Evolutionary conservation across 2,888 invertebrate genomes (phyloP).

Genomic region (Yponomeuta plumbellus): DNA sequence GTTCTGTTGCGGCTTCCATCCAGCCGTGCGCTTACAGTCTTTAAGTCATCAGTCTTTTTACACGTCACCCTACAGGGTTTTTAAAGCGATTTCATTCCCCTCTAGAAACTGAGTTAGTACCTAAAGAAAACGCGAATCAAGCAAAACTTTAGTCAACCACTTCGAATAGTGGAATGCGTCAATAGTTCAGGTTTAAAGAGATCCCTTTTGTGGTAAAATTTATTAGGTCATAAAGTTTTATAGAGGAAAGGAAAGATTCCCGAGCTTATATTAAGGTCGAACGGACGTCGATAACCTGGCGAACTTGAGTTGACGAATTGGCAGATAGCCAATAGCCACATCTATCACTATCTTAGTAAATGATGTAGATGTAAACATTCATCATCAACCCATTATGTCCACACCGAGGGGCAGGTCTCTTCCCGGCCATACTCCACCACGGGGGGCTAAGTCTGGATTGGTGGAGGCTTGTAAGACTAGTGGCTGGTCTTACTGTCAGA

Average conservation of each 20-base stretch:
- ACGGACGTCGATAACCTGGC: constrained; percentile 62
- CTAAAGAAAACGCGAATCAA: background rate
- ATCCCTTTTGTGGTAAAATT: constrained; percentile 49
- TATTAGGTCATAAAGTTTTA: constrained; percentile 32
- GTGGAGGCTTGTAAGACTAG: no score
- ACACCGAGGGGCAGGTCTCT: no score
- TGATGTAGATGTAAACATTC: constrained; percentile 5
- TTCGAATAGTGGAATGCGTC: constrained; percentile 35
- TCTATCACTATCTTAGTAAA: background rate
- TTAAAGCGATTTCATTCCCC: background rate
- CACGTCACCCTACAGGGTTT: background rate
- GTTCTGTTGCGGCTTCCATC: background rate
- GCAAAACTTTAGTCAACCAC: constrained; percentile 9
- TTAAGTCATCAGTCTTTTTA: background rate
- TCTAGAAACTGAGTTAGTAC: background rate
- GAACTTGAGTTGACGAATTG: constrained; percentile 48
- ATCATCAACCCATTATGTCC: no score
- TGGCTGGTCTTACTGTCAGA: no score
- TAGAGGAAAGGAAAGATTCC: constrained; percentile 50
- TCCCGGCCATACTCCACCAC: no score
- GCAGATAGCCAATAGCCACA: constrained; percentile 41
- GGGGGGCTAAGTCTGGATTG: no score
- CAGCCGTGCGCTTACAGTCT: background rate
- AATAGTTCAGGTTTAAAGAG: constrained; percentile 53
- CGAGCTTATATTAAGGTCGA: constrained; percentile 52